Conservation (phyloP, 2,113 vertebrate species). For the Electrona antarctica region DNA sequence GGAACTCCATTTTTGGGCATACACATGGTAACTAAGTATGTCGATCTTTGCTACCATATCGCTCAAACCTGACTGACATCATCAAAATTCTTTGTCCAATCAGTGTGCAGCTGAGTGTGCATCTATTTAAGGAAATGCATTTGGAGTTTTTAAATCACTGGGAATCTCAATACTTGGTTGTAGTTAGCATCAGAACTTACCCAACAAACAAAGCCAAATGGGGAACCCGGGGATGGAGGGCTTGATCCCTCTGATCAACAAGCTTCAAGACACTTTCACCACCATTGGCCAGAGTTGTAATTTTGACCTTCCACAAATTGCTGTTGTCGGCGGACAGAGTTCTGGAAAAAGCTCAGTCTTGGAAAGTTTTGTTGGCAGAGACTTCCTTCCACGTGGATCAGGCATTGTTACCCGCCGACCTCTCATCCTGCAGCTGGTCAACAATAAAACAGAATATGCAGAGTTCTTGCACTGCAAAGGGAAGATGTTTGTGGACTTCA, state of each 20-base stretch:
- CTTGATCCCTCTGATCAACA: conserved; percentile 89
- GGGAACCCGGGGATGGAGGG: conserved; percentile 92
- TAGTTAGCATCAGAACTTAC: no score
- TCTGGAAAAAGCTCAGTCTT: conserved; percentile 89
- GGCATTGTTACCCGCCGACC: conserved; percentile 88
- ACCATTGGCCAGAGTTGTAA: conserved; percentile 89
- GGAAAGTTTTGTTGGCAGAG: conserved; percentile 89
- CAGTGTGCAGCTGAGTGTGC: no score
- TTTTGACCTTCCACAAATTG: conserved; percentile 88
- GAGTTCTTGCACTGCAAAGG: conserved; percentile 97
- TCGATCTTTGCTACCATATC: no score
- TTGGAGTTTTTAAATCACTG: no score
- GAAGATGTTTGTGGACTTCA: conserved; percentile 96
- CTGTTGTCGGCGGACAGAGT: conserved; percentile 88
- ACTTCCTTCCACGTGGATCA: conserved; percentile 89
- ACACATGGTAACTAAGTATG: no score
- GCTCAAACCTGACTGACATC: no score
- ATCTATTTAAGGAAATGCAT: no score
- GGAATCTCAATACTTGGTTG: no score
- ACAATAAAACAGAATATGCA: conserved; percentile 84
- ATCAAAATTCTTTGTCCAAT: no score
- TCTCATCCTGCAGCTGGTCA: conserved; percentile 81
- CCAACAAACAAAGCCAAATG: conserved; percentile 74
- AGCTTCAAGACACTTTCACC: conserved; percentile 89
- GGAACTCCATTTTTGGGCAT: no score